Percentiles rank a stretch among this genome's conserved stretches.
Conservation (phyloP, 2,888 invertebrate genomes). For the Ashinkailepas kermadecensis region DNA sequence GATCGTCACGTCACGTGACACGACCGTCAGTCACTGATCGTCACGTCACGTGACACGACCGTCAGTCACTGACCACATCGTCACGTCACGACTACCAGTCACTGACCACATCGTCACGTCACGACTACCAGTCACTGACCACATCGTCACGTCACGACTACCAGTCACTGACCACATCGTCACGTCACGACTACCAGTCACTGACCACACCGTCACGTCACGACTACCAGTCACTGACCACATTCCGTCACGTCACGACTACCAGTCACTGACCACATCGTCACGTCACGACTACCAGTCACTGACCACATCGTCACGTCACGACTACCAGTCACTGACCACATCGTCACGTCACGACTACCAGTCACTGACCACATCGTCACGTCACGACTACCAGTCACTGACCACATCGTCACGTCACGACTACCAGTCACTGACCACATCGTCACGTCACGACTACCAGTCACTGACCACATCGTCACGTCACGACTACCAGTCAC, state of each 20-base stretch:
- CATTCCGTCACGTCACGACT: background rate
- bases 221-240: too few species aligned
- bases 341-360: background rate
- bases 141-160: background rate
- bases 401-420: too few species aligned
- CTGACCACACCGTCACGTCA: background rate
- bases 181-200: background rate
- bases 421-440: background rate
- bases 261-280: background rate
- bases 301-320: too few species aligned
- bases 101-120: too few species aligned
- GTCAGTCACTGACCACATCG: background rate
- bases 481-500: background rate
- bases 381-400: background rate
- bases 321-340: background rate
- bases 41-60: background rate
- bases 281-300: background rate
- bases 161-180: too few species aligned
- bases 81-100: too few species aligned
- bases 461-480: background rate
- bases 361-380: background rate
- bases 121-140: background rate
- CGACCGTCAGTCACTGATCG: too few species aligned
- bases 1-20: background rate
- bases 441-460: background rate